These are phyloP conservation scores for Apeltes quadracus DNA, from an alignment of 2,113 vertebrate species.

Conservation along the genomic window DNA sequence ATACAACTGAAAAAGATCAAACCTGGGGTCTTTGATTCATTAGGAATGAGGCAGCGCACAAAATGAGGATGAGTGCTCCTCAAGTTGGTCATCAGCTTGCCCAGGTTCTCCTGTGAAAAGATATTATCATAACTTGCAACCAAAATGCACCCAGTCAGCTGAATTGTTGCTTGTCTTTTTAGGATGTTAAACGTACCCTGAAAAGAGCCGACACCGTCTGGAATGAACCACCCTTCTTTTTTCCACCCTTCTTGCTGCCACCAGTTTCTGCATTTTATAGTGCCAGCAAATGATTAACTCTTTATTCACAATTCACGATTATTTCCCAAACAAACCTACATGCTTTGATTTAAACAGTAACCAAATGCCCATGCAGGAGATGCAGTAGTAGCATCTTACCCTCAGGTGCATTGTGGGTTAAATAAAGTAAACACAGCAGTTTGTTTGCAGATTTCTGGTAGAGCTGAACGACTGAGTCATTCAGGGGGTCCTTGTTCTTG, in stretches of 20 bases:
- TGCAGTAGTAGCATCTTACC: slow-evolving; percentile 34
- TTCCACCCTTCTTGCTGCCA: slow-evolving; percentile 69
- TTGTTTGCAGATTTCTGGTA: slow-evolving; percentile 75
- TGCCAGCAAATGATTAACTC: no score
- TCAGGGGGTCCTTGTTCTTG: slow-evolving; percentile 94
- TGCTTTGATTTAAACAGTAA: no score
- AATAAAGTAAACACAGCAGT: slow-evolving; percentile 51
- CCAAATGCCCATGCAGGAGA: no score
- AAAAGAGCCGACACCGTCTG: slow-evolving; percentile 75
- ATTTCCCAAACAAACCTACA: not conserved
- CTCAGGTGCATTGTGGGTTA: slow-evolving; percentile 25
- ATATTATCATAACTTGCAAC: no score
- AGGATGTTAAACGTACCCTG: slow-evolving; percentile 44
- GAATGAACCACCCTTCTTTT: slow-evolving; percentile 73
- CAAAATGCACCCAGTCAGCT: not conserved
- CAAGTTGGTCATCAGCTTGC: slow-evolving; percentile 70
- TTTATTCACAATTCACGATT: not conserved
- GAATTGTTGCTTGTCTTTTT: not conserved
- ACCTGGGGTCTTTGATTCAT: slow-evolving; percentile 66
- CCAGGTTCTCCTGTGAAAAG: slow-evolving; percentile 59
- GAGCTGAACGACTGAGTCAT: slow-evolving; percentile 87
- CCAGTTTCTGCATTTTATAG: slow-evolving; percentile 11
- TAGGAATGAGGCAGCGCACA: slow-evolving; percentile 69
- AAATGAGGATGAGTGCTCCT: slow-evolving; percentile 71
- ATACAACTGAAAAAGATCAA: not conserved